Evolutionary conservation across 2,888 invertebrate genomes (phyloP).

Genomic region (Branchellion lobata): DNA sequence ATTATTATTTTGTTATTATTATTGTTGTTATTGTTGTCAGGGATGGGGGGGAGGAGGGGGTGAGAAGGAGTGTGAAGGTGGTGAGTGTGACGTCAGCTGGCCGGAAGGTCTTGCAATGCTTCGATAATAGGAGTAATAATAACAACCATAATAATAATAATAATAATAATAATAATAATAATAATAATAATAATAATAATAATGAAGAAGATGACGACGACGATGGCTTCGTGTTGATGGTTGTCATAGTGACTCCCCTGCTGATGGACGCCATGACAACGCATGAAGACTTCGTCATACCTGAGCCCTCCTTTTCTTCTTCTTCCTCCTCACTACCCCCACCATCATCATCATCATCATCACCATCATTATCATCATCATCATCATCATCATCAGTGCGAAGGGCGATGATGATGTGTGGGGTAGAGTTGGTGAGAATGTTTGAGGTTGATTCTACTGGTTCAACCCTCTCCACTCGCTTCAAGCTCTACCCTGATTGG

Average conservation of each 20-base stretch:
- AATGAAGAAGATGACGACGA: not conserved
- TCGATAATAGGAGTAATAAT: not conserved
- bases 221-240: not conserved
- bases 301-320: not conserved
- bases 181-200: constrained; percentile 1
- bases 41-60: too few relatives aligned
- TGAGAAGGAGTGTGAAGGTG: too few relatives aligned
- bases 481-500: not conserved
- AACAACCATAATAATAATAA: constrained; percentile 8
- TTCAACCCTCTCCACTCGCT: not conserved
- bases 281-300: not conserved
- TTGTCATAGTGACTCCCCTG: not conserved
- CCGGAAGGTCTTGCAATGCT: not conserved
- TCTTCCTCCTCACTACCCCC: not conserved
- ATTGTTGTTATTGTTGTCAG: too few relatives aligned
- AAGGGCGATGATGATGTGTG: not conserved
- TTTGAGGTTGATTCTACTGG: not conserved
- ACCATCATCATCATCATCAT: constrained; percentile 2
- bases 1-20: too few relatives aligned
- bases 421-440: not conserved
- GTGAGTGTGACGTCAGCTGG: not conserved
- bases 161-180: not conserved
- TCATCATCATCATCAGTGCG: not conserved
- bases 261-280: not conserved
- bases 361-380: constrained; percentile 10